Conservation (phyloP, 1,140 invertebrate species). For the Diachasma alloeum region DNA sequence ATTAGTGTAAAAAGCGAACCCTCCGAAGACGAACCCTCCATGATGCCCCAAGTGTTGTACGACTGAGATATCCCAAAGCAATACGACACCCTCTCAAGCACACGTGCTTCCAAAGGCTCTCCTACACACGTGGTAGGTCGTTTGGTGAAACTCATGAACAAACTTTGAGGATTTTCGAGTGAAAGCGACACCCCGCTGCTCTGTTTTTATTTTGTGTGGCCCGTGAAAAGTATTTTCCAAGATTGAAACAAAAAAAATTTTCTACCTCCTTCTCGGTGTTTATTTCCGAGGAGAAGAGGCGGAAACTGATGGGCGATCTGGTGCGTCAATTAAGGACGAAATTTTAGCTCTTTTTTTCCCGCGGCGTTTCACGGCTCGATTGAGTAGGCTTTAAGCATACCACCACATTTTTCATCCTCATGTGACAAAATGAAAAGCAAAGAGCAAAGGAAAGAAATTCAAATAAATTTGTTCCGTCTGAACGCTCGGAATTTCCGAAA, state of each 20-base stretch:
- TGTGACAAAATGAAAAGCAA: constrained; percentile 2
- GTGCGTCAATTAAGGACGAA: neutral
- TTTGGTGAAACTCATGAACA: constrained; percentile 28
- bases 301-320: constrained; percentile 31
- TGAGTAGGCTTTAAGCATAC: constrained; percentile 23
- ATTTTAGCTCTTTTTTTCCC: constrained; percentile 15
- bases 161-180: constrained; percentile 19
- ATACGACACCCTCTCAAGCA: constrained; percentile 44
- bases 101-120: constrained; percentile 19
- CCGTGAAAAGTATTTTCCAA: neutral
- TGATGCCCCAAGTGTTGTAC: constrained; percentile 1
- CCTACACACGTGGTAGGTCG: constrained; percentile 27
- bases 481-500: constrained; percentile 27
- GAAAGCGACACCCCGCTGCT: neutral
- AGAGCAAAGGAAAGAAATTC: constrained; percentile 12
- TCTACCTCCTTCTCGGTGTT: neutral
- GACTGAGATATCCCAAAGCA: constrained; percentile 28
- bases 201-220: neutral
- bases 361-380: constrained; percentile 32
- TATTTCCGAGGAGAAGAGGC: neutral
- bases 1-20: constrained; percentile 62
- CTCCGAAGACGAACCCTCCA: neutral
- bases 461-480: constrained; percentile 28
- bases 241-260: neutral
- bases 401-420: constrained; percentile 31